These are phyloP conservation scores for Sebastes variabilis DNA, from an alignment of 2,797 vertebrate species.

Conservation along the genomic window DNA sequence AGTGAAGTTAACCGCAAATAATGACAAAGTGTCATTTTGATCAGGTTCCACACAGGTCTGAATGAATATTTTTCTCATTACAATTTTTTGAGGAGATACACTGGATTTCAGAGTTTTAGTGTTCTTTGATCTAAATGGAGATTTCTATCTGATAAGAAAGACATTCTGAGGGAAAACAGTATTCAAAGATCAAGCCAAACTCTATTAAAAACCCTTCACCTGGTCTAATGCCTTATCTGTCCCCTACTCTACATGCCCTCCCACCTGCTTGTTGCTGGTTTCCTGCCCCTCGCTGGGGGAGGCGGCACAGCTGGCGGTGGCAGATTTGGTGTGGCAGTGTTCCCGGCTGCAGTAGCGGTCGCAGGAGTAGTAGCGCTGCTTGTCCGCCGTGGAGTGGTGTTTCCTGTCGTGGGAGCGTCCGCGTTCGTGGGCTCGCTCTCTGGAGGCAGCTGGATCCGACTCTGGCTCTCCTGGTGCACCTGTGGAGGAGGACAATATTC, in stretches of 20 bases:
- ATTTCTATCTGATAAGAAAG: neutral
- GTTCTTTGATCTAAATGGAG: neutral
- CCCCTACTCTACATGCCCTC: slow-evolving; percentile 29
- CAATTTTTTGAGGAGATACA: neutral
- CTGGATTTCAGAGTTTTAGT: neutral
- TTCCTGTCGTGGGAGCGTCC: slow-evolving; percentile 95
- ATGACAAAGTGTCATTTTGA: neutral
- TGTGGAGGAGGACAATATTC: slow-evolving; percentile 8
- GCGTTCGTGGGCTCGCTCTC: slow-evolving; percentile 85
- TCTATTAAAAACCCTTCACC: neutral
- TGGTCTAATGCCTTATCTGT: neutral
- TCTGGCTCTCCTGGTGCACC: slow-evolving; percentile 35
- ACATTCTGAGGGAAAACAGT: neutral
- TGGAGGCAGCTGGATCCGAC: slow-evolving; percentile 71
- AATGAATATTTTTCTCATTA: neutral
- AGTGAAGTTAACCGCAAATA: neutral
- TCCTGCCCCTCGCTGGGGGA: slow-evolving; percentile 88
- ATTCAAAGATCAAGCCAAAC: neutral
- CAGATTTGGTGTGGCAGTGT: slow-evolving; percentile 85
- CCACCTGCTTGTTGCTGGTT: slow-evolving; percentile 90
- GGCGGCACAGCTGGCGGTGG: slow-evolving; percentile 87
- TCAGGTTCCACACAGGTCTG: neutral
- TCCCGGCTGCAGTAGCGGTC: slow-evolving; percentile 95
- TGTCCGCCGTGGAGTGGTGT: slow-evolving; percentile 90
- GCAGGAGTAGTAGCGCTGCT: slow-evolving; percentile 96